Evolutionary conservation across 2,888 invertebrate genomes (phyloP).

Genomic region (Crocallis elinguaria): DNA sequence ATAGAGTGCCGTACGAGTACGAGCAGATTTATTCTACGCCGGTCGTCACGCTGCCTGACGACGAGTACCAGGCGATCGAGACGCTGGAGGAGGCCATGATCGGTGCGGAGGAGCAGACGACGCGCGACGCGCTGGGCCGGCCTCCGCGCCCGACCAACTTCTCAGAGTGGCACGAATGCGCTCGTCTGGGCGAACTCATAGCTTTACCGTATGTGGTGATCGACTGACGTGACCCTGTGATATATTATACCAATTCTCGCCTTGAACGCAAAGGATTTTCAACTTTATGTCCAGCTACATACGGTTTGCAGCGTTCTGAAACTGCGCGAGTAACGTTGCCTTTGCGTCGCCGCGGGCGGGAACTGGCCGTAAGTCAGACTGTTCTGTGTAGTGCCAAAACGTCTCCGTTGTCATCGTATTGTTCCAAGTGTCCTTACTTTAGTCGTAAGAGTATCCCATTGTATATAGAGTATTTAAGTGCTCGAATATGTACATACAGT

Average conservation of each 20-base stretch:
- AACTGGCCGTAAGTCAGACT: slow-evolving; percentile 30
- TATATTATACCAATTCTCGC: slow-evolving; percentile 32
- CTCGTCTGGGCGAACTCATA: slow-evolving; percentile 92
- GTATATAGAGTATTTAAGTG: slow-evolving; percentile 51
- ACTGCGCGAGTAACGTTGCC: not conserved
- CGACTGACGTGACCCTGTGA: slow-evolving; percentile 86
- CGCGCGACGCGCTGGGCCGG: slow-evolving; percentile 57
- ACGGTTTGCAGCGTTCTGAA: not conserved
- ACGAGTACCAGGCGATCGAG: slow-evolving; percentile 31
- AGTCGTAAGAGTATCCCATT: slow-evolving; percentile 60
- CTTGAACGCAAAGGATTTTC: not conserved
- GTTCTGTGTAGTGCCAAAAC: slow-evolving; percentile 44
- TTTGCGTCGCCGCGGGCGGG: not conserved
- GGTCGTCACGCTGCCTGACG: slow-evolving; percentile 47
- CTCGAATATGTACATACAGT: slow-evolving; percentile 64
- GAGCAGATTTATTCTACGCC: slow-evolving; percentile 57
- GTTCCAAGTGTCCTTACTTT: slow-evolving; percentile 80
- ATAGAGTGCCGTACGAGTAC: slow-evolving; percentile 57
- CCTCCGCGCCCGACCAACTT: slow-evolving; percentile 82
- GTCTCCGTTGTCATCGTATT: slow-evolving; percentile 48
- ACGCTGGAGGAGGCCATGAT: slow-evolving; percentile 37
- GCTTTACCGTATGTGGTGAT: slow-evolving; percentile 99
- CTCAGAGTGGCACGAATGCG: slow-evolving; percentile 96
- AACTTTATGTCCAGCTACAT: slow-evolving; percentile 4
- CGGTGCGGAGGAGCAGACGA: slow-evolving; percentile 23